These are phyloP conservation scores for Xenentodon cancila DNA, from an alignment of 2,797 vertebrate genomes.

Conservation along the genomic window DNA sequence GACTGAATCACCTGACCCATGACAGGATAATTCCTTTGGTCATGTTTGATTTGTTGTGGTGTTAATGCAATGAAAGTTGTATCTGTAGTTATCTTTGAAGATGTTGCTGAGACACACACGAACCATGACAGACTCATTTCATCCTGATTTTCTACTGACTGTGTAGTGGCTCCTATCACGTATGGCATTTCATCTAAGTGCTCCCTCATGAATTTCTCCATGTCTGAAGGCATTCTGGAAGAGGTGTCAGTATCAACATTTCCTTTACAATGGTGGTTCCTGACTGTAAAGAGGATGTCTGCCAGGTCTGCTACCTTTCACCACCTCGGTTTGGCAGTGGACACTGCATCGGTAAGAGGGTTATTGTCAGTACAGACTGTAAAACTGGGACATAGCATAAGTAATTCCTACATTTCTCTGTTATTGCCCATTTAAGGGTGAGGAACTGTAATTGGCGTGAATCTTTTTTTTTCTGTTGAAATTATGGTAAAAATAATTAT, in stretches of 20 bases:
- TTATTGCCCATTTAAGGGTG: too few species aligned
- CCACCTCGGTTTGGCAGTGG: not conserved
- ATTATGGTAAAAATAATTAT: too few species aligned
- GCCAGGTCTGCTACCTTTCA: not conserved
- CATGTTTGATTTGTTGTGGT: constrained; percentile 3
- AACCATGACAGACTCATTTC: not conserved
- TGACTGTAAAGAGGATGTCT: constrained; percentile 25
- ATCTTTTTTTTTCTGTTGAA: too few species aligned
- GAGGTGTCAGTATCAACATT: constrained; percentile 25
- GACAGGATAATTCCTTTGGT: not conserved
- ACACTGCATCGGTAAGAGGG: not conserved
- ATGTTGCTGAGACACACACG: not conserved
- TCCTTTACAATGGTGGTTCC: constrained; percentile 8
- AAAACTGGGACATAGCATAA: not conserved
- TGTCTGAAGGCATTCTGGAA: constrained; percentile 7
- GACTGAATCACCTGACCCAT: constrained; percentile 10
- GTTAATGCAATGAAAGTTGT: not conserved
- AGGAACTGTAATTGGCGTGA: too few species aligned
- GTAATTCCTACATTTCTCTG: too few species aligned
- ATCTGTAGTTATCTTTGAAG: too few species aligned
- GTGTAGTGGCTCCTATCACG: not conserved
- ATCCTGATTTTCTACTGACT: not conserved
- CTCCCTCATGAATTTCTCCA: constrained; percentile 2
- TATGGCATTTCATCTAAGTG: not conserved
- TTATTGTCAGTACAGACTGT: not conserved